Evolutionary conservation across 2,113 vertebrate species (phyloP).

Genomic region (Tachysurus fulvidraco): DNA sequence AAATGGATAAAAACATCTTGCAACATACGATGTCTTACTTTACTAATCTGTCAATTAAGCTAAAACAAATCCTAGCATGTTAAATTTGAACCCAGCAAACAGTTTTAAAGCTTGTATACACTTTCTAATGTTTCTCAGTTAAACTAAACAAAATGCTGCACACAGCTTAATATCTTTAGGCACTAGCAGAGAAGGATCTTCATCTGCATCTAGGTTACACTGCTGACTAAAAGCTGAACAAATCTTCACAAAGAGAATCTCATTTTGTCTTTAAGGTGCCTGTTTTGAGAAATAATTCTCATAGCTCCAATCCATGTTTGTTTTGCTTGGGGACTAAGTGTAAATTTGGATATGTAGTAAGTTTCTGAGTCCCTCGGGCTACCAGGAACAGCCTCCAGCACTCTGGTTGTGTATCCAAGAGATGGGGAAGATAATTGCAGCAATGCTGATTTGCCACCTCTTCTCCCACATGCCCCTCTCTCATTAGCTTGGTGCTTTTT

Average conservation of each 20-base stretch:
- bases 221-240: constrained; percentile 68
- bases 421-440: constrained; percentile 60
- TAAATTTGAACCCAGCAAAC: background rate
- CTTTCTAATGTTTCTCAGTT: background rate
- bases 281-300: constrained; percentile 65
- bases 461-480: constrained; percentile 50
- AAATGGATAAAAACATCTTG: background rate
- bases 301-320: constrained; percentile 58
- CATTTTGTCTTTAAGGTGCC: constrained; percentile 44
- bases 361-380: constrained; percentile 55
- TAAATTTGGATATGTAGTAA: constrained; percentile 61
- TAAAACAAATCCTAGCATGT: background rate
- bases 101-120: background rate
- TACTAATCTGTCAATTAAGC: background rate
- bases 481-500: constrained; percentile 57
- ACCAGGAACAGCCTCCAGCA: constrained; percentile 45
- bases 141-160: background rate
- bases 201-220: constrained; percentile 56
- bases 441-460: constrained; percentile 53
- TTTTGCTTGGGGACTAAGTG: constrained; percentile 65
- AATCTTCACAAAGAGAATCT: constrained; percentile 56
- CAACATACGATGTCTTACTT: background rate
- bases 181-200: constrained; percentile 22
- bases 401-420: constrained; percentile 56
- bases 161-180: background rate